Percentiles rank a stretch among this genome's conserved stretches.
phyloP scores from a whole-genome alignment of 2,113 vertebrate genomes.

The Pteropus alecto region DNA sequence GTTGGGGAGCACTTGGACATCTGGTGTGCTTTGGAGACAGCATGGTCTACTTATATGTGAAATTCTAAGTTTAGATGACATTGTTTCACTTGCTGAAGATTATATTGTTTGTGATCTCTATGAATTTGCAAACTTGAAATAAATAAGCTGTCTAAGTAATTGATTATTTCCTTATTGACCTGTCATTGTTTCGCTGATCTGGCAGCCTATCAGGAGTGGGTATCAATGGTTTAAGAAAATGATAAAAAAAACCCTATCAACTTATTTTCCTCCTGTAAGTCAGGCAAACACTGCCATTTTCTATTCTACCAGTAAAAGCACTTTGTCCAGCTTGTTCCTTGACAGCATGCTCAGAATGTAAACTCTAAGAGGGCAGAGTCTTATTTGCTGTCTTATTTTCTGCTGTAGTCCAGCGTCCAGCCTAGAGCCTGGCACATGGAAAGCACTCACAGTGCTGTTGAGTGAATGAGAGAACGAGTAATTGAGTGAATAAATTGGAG shows the following conservation, averaged over 20 bases:
- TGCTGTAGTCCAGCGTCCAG: fast-evolving
- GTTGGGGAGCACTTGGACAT: neutral
- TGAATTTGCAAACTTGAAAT: neutral
- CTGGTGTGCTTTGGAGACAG: neutral
- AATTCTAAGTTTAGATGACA: neutral
- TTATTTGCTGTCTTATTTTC: no score
- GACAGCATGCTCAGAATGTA: neutral
- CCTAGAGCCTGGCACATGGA: neutral
- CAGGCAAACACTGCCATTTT: neutral
- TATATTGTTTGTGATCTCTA: neutral
- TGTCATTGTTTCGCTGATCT: neutral
- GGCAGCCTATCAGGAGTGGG: neutral
- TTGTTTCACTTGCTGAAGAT: neutral
- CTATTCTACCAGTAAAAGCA: neutral
- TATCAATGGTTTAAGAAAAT: neutral
- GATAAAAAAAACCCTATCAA: neutral
- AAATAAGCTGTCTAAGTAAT: neutral
- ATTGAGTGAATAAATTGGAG: neutral
- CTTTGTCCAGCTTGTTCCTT: neutral
- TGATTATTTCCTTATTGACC: neutral
- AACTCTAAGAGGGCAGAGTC: neutral
- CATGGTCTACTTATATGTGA: neutral
- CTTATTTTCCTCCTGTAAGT: neutral
- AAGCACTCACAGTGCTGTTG: neutral
- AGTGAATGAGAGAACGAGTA: neutral